Evolutionary conservation across 2,113 vertebrate genomes (phyloP).

Genomic region (Lipotes vexillifer): DNA sequence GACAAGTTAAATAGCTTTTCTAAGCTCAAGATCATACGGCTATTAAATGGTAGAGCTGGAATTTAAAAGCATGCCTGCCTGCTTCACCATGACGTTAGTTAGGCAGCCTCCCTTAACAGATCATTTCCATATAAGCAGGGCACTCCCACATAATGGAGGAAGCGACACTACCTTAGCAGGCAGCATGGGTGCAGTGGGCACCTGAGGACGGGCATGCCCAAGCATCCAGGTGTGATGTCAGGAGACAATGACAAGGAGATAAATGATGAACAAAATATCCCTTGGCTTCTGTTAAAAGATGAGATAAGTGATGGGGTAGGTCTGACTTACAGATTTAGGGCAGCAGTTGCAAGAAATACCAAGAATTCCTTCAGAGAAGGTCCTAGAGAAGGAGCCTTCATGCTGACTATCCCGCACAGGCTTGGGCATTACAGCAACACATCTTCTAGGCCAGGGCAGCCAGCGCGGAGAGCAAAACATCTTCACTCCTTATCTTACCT

Average conservation of each 20-base stretch:
- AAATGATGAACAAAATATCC: background rate
- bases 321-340: background rate
- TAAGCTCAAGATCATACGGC: background rate
- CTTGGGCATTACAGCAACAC: no score
- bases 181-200: background rate
- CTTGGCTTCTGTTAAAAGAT: background rate
- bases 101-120: background rate
- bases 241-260: background rate
- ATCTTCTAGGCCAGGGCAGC: background rate
- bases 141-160: background rate
- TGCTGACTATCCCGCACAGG: background rate
- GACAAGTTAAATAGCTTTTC: background rate
- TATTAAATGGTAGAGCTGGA: background rate
- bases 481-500: background rate
- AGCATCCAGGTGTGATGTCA: background rate
- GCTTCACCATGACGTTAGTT: background rate
- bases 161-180: background rate
- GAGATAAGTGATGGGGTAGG: background rate
- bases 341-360: background rate
- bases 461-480: background rate
- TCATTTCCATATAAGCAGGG: background rate
- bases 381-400: background rate
- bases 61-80: background rate
- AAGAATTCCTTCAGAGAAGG: background rate
- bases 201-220: background rate